Conservation (phyloP, 2,113 vertebrate species). For the Psilopsiagon aymara region DNA sequence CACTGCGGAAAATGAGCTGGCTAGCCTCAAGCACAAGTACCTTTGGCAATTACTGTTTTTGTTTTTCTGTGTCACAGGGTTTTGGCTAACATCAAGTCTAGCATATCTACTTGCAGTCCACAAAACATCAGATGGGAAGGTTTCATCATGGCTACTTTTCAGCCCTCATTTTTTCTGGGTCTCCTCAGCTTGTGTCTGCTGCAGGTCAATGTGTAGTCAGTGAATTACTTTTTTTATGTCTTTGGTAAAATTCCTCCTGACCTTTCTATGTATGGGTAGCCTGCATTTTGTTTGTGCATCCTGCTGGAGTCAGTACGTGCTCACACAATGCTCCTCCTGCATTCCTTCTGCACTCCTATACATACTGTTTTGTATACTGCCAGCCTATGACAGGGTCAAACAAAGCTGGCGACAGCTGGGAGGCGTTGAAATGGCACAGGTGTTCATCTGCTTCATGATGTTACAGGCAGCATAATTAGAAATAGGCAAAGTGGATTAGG, state of each 20-base stretch:
- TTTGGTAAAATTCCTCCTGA: background rate
- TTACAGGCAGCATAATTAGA: background rate
- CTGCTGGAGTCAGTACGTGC: background rate
- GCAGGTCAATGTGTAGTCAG: background rate
- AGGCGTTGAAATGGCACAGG: background rate
- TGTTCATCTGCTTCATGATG: background rate
- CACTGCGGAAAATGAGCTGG: background rate
- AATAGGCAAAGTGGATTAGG: background rate
- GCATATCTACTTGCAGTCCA: background rate
- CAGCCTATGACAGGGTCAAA: background rate
- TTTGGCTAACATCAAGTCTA: background rate
- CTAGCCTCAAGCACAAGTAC: background rate
- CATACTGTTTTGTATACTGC: fast-evolving
- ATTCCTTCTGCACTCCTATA: background rate
- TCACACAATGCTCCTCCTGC: background rate
- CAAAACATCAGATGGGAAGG: background rate
- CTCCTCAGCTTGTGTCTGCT: background rate
- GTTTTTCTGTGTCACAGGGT: background rate
- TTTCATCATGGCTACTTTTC: background rate
- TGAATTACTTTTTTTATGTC: background rate
- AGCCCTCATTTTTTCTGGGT: background rate
- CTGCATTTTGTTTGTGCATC: background rate
- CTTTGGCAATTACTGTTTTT: background rate
- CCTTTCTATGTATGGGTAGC: background rate
- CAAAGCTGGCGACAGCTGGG: background rate